Percentiles rank a stretch among this genome's conserved stretches.
These are phyloP conservation scores for Pedionomus torquatus DNA, from an alignment of 2,113 vertebrate genomes.

Conservation along the genomic window DNA sequence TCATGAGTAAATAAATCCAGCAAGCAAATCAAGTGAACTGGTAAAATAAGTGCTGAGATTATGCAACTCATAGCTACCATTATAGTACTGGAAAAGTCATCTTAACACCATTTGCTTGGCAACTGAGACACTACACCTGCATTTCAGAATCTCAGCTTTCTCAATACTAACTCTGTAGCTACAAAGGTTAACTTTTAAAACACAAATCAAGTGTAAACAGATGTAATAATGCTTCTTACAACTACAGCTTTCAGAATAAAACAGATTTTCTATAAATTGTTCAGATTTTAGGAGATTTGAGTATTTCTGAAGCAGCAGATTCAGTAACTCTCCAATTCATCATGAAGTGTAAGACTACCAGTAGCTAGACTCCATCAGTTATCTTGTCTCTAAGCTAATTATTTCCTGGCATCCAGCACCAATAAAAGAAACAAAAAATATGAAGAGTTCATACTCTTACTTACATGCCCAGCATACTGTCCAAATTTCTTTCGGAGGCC, in stretches of 20 bases:
- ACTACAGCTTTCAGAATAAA: neutral
- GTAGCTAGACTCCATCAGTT: neutral
- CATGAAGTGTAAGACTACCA: neutral
- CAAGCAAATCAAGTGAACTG: neutral
- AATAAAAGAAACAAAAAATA: neutral
- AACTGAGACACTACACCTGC: neutral
- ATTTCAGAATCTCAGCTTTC: neutral
- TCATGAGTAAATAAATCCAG: neutral
- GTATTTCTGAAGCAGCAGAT: neutral
- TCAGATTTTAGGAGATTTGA: neutral
- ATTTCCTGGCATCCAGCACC: neutral
- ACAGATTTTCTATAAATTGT: neutral
- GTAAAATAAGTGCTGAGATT: neutral
- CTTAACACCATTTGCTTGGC: neutral
- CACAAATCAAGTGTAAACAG: neutral
- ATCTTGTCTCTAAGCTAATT: neutral
- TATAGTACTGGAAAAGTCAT: neutral
- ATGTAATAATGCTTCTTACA: neutral
- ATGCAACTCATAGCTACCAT: neutral
- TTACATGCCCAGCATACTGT: conserved; percentile 92
- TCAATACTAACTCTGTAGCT: neutral
- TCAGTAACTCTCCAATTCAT: neutral
- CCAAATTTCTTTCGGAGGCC: conserved; percentile 98
- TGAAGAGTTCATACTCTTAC: conserved; percentile 53
- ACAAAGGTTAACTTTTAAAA: neutral